phyloP scores from a whole-genome alignment of 1,140 invertebrate species.

The Macrocentrus cingulum region DNA sequence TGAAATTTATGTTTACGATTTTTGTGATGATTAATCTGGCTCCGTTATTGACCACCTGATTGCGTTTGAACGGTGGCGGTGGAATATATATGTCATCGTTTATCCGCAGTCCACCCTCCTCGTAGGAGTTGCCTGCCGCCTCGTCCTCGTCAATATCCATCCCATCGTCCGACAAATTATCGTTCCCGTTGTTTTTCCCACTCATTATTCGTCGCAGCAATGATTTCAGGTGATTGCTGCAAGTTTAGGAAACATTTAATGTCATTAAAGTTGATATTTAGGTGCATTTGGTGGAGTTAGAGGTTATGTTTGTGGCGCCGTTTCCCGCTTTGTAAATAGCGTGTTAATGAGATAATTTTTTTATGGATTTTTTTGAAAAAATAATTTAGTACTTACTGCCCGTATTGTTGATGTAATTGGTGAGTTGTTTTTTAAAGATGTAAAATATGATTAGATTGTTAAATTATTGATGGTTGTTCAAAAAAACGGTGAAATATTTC shows the following conservation, averaged over 20 bases:
- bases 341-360: not conserved
- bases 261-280: not conserved
- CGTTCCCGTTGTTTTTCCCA: conserved; percentile 25
- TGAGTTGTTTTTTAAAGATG: no score
- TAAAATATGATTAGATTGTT: no score
- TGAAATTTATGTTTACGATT: conserved; percentile 94
- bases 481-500: no score
- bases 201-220: conserved; percentile 24
- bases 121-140: conserved; percentile 61
- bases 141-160: conserved; percentile 39
- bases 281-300: not conserved
- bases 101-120: conserved; percentile 64
- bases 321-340: not conserved
- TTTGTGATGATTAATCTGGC: conserved; percentile 88
- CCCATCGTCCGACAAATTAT: conserved; percentile 28
- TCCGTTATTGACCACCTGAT: conserved; percentile 68
- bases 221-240: not conserved
- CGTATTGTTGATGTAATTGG: no score
- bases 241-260: not conserved
- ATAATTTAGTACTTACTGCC: no score
- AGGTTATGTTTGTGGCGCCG: not conserved
- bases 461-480: no score
- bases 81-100: conserved; percentile 87
- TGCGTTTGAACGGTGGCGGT: conserved; percentile 74
- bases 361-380: no score